Conservation (phyloP, 2,888 invertebrate species). For the Prostheceraeus crozeri region DNA sequence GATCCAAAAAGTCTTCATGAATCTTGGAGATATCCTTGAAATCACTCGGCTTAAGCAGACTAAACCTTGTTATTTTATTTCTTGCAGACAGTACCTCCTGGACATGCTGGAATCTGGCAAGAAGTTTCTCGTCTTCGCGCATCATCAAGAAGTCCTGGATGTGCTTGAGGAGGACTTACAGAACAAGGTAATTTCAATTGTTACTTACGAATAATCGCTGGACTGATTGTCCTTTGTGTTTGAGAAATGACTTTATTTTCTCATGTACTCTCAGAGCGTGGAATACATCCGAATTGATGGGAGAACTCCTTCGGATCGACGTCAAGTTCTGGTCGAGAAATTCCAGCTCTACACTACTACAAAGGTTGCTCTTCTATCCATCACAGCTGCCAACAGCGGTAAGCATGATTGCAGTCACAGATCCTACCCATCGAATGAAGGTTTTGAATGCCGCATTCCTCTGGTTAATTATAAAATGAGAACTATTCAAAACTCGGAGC, state of each 20-base stretch:
- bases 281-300: conserved; percentile 76
- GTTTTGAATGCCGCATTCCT: too few relatives aligned
- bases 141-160: conserved; percentile 75
- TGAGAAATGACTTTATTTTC: conserved; percentile 22
- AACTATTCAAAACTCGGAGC: too few relatives aligned
- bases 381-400: conserved; percentile 78
- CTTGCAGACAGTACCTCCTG: conserved; percentile 68
- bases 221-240: background rate
- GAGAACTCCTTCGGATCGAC: conserved; percentile 65
- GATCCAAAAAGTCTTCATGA: too few relatives aligned
- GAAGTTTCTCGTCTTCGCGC: conserved; percentile 87
- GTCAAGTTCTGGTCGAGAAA: conserved; percentile 67
- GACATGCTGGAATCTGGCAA: conserved; percentile 65
- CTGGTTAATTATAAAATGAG: too few relatives aligned
- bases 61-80: too few relatives aligned
- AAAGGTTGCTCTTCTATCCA: conserved; percentile 73
- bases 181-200: conserved; percentile 54
- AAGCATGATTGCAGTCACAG: too few relatives aligned
- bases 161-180: conserved; percentile 65
- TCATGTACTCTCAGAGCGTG: conserved; percentile 37
- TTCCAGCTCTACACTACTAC: conserved; percentile 69
- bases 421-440: too few relatives aligned
- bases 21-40: too few relatives aligned
- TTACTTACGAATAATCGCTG: background rate
- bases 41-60: too few relatives aligned